Conservation (phyloP, 1,140 invertebrate genomes). For the Drosophila oshimai region DNA sequence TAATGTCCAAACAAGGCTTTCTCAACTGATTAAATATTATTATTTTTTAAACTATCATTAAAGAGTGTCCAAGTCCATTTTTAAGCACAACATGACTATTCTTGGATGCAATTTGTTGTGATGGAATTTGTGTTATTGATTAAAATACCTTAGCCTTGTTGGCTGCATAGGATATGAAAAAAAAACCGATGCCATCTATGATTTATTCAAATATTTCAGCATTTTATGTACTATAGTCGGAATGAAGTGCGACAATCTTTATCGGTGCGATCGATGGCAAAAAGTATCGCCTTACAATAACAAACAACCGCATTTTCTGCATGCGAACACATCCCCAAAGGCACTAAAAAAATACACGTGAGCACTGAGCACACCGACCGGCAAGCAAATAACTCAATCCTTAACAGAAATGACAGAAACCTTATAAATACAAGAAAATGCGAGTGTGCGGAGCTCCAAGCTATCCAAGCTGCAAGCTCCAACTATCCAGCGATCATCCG, state of each 20-base stretch:
- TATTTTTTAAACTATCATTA: background rate
- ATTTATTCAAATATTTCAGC: slow-evolving; percentile 70
- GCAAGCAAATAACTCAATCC: slow-evolving; percentile 76
- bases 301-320: slow-evolving; percentile 66
- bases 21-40: background rate
- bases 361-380: background rate
- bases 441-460: slow-evolving; percentile 4
- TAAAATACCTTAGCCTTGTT: slow-evolving; percentile 5
- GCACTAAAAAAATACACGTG: slow-evolving; percentile 10
- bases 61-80: background rate
- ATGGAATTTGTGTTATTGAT: slow-evolving; percentile 5
- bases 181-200: slow-evolving; percentile 27
- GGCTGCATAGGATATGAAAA: background rate
- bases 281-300: slow-evolving; percentile 63
- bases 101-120: background rate
- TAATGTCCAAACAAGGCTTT: too few species aligned
- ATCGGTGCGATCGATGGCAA: slow-evolving; percentile 44
- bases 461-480: background rate
- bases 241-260: slow-evolving; percentile 30
- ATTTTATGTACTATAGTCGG: slow-evolving; percentile 38
- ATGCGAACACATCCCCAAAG: slow-evolving; percentile 60
- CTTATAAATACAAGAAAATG: slow-evolving; percentile 76
- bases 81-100: background rate
- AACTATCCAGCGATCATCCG: slow-evolving; percentile 57
- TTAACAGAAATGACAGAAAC: slow-evolving; percentile 79